Evolutionary conservation across 2,888 invertebrate species (phyloP).

Genomic region (Cosmorhoe ocellata): DNA sequence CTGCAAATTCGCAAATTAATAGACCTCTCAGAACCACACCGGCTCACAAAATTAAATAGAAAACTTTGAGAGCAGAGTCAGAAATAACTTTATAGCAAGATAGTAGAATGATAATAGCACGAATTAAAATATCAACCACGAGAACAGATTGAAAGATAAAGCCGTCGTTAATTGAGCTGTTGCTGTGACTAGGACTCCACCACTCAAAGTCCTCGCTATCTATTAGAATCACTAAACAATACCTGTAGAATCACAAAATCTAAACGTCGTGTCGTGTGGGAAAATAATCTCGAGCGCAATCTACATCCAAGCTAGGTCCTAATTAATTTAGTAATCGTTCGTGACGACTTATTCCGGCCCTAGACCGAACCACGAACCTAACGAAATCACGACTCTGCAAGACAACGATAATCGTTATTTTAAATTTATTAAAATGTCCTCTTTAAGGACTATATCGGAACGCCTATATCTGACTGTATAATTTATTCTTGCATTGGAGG

Average conservation of each 20-base stretch:
- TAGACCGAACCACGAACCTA: conserved; percentile 76
- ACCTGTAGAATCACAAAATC: conserved; percentile 69
- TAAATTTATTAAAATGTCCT: conserved; percentile 83
- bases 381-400: conserved; percentile 81
- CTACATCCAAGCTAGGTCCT: conserved; percentile 79
- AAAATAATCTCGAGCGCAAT: conserved; percentile 78
- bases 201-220: conserved; percentile 30
- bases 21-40: conserved; percentile 15
- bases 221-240: conserved; percentile 57
- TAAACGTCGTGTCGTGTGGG: conserved; percentile 76
- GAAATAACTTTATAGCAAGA: conserved; percentile 8
- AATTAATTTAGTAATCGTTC: conserved; percentile 83
- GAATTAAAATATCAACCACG: conserved; percentile 8
- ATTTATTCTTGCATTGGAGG: conserved; percentile 74
- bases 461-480: conserved; percentile 79
- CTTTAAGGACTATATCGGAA: conserved; percentile 80
- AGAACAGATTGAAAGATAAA: conserved; percentile 13
- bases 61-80: conserved; percentile 2
- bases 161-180: conserved; percentile 27
- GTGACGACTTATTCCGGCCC: conserved; percentile 81
- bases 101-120: neutral
- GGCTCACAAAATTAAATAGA: conserved; percentile 1
- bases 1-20: conserved; percentile 22
- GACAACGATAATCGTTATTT: conserved; percentile 82
- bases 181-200: conserved; percentile 15